A percentile compares a stretch with the other conserved stretches of the same genome.
Conservation (phyloP, 2,888 invertebrate species). For the Halocaridina rubra region DNA sequence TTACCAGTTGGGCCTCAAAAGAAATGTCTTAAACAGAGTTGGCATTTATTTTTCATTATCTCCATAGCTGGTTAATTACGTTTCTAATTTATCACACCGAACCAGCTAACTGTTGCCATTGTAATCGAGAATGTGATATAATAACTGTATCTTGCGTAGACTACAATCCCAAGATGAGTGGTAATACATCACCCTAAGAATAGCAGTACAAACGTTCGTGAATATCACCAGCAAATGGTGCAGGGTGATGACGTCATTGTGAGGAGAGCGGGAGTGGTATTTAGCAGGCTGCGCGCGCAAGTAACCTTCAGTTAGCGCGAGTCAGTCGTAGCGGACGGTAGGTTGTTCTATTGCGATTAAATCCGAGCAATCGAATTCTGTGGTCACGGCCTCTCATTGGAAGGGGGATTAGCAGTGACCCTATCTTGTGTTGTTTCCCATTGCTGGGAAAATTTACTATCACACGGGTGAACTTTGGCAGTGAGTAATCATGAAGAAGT, state of each 20-base stretch:
- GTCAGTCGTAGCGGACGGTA: not conserved
- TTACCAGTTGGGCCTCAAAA: too few relatives aligned
- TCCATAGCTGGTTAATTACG: too few relatives aligned
- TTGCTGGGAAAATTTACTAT: not conserved
- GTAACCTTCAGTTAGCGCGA: not conserved
- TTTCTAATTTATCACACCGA: too few relatives aligned
- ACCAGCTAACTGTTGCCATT: too few relatives aligned
- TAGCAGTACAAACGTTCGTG: too few relatives aligned
- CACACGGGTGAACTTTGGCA: not conserved
- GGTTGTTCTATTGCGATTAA: too few relatives aligned
- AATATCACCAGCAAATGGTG: not conserved
- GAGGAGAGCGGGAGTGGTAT: not conserved
- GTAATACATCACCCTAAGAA: too few relatives aligned
- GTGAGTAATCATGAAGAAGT: constrained; percentile 51
- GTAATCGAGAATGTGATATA: too few relatives aligned
- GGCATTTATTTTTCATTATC: not conserved
- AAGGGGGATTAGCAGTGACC: not conserved
- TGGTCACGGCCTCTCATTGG: not conserved
- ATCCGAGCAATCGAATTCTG: too few relatives aligned
- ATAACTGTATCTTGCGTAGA: not conserved
- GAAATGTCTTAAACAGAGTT: too few relatives aligned
- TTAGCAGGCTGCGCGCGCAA: constrained; percentile 2
- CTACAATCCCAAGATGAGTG: not conserved
- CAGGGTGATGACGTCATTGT: not conserved
- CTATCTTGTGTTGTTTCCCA: not conserved